Base-by-base conservation (phyloP, 2,113 vertebrate species). In the Ursus arctos region DNA sequence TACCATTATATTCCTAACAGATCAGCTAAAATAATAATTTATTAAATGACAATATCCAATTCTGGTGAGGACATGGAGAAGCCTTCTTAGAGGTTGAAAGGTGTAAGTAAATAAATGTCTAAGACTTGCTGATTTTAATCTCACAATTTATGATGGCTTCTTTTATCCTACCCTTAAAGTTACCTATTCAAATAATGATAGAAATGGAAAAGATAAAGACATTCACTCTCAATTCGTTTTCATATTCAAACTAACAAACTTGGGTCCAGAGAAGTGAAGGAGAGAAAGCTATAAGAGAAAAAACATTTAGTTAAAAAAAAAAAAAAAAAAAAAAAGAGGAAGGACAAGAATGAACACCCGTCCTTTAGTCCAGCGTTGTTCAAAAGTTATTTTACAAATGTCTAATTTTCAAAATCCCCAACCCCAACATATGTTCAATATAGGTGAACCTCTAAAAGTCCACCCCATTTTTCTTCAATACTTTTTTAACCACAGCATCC, bases 51-150 rank as follows among this genome's bases (percentile, higher is more conserved):
- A 49, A 40, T 65, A 72, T 43, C 43, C 69, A 94, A 57, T 96
- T 33, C 43, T 94, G 12, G 6, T 36, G 40, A 84, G 33, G 6
- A 69, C 43, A 7, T 43, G 2, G 0, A 67, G 4, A 31, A 53
- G 7, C 4, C 79, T 92, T 96, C 33, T n/a, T 31, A 51, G 33
- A 88, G 71, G 26, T 31, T 81, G 63, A 95, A 94, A 93, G 9
- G 0, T 82, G 11, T 86, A 77, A 81, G 53, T 43, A 33, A 89
- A 57, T 28, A 89, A 69, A 92, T 67, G 11, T 79, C 2, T 36
- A 76, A 91, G 4, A 36, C n/a, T 94, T 93, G 19, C 14, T 77
- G 24, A 94, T 76, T 91, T 65, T 80, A 83, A 94, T 67, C n/a
- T 85, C 31, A 53, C 28, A 85, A 92, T 2, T 71, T 84, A 90